These are phyloP conservation scores for Nematolebias whitei DNA, from an alignment of 2,113 vertebrate genomes.

Conservation along the genomic window DNA sequence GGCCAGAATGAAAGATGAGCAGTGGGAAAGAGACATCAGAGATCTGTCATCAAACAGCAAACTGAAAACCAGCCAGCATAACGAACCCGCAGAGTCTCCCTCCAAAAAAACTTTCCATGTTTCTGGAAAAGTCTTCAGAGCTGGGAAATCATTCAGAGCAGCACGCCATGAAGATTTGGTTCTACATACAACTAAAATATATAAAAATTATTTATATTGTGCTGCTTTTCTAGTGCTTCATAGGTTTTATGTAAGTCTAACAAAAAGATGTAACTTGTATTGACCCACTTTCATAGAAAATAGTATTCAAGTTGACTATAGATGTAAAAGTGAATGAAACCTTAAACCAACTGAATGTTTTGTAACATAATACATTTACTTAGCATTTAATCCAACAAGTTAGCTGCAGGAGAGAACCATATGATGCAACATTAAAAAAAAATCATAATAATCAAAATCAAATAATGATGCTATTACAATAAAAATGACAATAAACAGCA, in stretches of 20 bases:
- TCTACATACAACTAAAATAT: constrained; percentile 27
- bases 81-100: constrained; percentile 14
- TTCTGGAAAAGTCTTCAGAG: constrained; percentile 14
- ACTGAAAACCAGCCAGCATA: constrained; percentile 28
- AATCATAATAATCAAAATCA: too few relatives aligned
- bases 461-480: too few relatives aligned
- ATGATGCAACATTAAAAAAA: too few relatives aligned
- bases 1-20: constrained; percentile 3
- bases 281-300: background rate
- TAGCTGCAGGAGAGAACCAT: too few relatives aligned
- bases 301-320: background rate
- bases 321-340: too few relatives aligned
- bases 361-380: too few relatives aligned
- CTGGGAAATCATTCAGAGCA: constrained; percentile 15
- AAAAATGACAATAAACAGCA: too few relatives aligned
- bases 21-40: constrained; percentile 24
- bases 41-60: constrained; percentile 19
- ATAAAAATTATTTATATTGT: background rate
- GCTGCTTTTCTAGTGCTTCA: background rate
- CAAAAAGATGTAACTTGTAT: too few relatives aligned
- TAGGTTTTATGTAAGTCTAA: too few relatives aligned
- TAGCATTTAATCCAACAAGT: too few relatives aligned
- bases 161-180: constrained; percentile 32
- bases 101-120: constrained; percentile 38
- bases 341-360: too few relatives aligned